Evolutionary conservation across 2,797 vertebrate genomes (phyloP), one percentile per base, ranked within the genome.

Genomic region (Chromis chromis): DNA sequence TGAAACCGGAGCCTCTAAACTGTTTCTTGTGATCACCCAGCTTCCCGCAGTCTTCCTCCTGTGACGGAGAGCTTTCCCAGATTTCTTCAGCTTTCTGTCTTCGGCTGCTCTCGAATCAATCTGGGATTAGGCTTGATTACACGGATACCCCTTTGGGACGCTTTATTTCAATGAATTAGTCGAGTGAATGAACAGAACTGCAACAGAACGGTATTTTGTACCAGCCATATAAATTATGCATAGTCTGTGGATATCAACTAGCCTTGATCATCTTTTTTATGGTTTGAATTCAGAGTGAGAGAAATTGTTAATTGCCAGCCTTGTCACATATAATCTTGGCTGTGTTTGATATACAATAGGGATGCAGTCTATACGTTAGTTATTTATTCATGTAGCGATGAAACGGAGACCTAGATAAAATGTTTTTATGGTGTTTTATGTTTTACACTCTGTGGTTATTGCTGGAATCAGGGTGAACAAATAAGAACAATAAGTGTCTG

Each of bases 221-320:
- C 87, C 88, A 94, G 91, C 91, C 90, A 85, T 86, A 94, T 95
- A 92, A 94, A 94, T 95, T 94, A 95, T 95, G 92, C 91, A 94
- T 93, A 70, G 71, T 82, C 85, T 85, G 89, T 87, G 85, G 87
- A 93, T 92, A 92, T 91, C 93, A 90, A 81, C 89, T 83, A 76
- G 84, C 90, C 90, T 94, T 92, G 94, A 95, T 94, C 93, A 90
- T 93, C 86, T 88, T 92, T 90, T 94, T 88, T 90, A 88, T 85
- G 82, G 86, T 89, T 86, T 81, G 75, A 84, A 91, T 92, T 85
- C 83, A 80, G 88, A 90, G 83, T 84, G 78, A 91, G 90, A 90
- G 86, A 93, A 90, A 90, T 88, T 65, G 88, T 90, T 93, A 93
- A 92, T 93, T 94, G 90, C 89, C 87, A 82, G 83, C 73, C 85